A percentile compares a stretch with the other conserved stretches of the same genome.
phyloP scores from a whole-genome alignment of 2,888 invertebrate species.

The Cephus runcator region DNA sequence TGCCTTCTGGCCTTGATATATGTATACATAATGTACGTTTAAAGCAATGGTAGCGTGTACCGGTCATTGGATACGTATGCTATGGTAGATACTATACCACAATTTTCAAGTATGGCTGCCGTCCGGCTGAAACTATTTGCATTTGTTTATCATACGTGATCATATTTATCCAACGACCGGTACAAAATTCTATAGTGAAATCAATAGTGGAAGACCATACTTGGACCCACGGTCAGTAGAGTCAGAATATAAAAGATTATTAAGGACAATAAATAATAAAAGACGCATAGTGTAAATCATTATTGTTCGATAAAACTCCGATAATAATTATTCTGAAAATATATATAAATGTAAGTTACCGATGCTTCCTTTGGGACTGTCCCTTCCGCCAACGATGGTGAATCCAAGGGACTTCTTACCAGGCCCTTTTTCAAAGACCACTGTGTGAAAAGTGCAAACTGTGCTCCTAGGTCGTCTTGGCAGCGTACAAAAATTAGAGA shows the following conservation, averaged over 20 bases:
- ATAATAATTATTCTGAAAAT: background rate
- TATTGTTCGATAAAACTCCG: background rate
- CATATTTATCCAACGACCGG: background rate
- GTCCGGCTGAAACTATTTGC: background rate
- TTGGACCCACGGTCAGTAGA: background rate
- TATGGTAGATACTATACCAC: background rate
- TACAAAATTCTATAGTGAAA: background rate
- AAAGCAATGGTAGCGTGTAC: background rate
- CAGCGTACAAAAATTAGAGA: conserved; percentile 78
- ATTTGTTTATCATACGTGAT: background rate
- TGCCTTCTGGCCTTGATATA: background rate
- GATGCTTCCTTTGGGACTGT: conserved; percentile 85
- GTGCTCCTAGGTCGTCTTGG: conserved; percentile 77
- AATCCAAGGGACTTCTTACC: conserved; percentile 89
- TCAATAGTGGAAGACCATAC: background rate
- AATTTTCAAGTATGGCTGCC: background rate
- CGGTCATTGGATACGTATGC: background rate
- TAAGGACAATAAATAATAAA: background rate
- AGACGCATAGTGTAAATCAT: background rate
- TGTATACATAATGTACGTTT: background rate
- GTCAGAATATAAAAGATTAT: background rate
- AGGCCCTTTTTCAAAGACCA: conserved; percentile 82
- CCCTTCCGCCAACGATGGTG: conserved; percentile 88
- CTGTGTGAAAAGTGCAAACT: conserved; percentile 77
- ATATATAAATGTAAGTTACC: conserved; percentile 54